Evolutionary conservation across 2,113 vertebrate species (phyloP).

Genomic region (Steatornis caripensis): DNA sequence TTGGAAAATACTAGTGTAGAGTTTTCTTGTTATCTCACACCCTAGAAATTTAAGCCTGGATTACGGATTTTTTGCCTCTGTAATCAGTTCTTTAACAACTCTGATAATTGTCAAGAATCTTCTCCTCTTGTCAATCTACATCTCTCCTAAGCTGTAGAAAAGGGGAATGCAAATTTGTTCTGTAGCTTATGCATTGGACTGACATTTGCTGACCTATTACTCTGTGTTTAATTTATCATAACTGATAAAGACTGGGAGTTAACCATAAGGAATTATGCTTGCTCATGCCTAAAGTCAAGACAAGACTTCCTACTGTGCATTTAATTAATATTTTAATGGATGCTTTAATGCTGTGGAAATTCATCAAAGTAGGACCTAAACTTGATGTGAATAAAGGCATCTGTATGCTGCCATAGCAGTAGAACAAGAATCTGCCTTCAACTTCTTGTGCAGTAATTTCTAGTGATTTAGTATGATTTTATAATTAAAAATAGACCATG

Average conservation of each 20-base stretch:
- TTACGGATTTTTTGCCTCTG: neutral
- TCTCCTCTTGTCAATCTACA: neutral
- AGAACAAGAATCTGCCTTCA: neutral
- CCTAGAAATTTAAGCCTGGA: neutral
- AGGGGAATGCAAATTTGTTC: neutral
- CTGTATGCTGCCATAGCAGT: neutral
- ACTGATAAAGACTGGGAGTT: neutral
- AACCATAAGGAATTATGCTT: neutral
- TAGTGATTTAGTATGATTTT: neutral
- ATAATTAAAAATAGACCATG: neutral
- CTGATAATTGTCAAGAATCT: neutral
- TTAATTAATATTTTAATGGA: slow-evolving; percentile 27
- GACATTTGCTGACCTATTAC: neutral
- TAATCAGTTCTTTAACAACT: neutral
- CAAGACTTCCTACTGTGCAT: neutral
- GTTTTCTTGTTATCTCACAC: neutral
- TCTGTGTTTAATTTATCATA: neutral
- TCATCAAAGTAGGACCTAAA: neutral
- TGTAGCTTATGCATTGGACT: neutral
- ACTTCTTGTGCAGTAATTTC: neutral
- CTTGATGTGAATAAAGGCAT: neutral
- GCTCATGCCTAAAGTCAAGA: neutral
- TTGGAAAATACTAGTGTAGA: neutral
- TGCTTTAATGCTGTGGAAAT: neutral
- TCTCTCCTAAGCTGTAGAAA: neutral